These are phyloP conservation scores for Diachasma alloeum DNA, from an alignment of 1,140 invertebrate species.

Conservation along the genomic window DNA sequence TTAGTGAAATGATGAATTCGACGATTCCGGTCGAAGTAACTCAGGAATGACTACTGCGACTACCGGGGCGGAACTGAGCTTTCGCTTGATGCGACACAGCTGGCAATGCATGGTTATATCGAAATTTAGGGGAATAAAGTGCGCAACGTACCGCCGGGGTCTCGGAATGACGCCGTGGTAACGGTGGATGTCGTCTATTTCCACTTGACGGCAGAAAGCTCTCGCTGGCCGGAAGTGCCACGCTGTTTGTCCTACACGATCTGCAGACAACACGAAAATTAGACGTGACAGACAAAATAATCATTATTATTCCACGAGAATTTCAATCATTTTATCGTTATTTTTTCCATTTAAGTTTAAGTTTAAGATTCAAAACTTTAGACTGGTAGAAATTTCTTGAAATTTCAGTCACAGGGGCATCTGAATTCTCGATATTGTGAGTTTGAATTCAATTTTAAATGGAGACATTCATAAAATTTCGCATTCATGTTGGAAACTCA, in stretches of 20 bases:
- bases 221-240: conserved; percentile 48
- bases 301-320: neutral
- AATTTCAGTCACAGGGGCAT: too few relatives aligned
- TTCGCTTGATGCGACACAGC: neutral
- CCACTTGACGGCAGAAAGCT: conserved; percentile 47
- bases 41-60: neutral
- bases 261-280: conserved; percentile 36
- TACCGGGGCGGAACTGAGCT: neutral
- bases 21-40: neutral
- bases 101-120: neutral
- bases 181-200: conserved; percentile 45
- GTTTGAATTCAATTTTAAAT: too few relatives aligned
- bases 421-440: too few relatives aligned
- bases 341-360: neutral
- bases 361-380: too few relatives aligned
- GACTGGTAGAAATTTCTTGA: too few relatives aligned
- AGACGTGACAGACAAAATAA: neutral
- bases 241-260: conserved; percentile 54
- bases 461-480: too few relatives aligned
- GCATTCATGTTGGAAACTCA: too few relatives aligned
- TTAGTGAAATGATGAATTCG: too few relatives aligned
- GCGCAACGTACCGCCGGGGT: conserved; percentile 49
- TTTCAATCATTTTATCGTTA: neutral
- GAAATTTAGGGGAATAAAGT: neutral
- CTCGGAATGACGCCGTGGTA: conserved; percentile 58